These are phyloP conservation scores for Athene cunicularia DNA, from an alignment of 2,113 vertebrate genomes.

Conservation along the genomic window DNA sequence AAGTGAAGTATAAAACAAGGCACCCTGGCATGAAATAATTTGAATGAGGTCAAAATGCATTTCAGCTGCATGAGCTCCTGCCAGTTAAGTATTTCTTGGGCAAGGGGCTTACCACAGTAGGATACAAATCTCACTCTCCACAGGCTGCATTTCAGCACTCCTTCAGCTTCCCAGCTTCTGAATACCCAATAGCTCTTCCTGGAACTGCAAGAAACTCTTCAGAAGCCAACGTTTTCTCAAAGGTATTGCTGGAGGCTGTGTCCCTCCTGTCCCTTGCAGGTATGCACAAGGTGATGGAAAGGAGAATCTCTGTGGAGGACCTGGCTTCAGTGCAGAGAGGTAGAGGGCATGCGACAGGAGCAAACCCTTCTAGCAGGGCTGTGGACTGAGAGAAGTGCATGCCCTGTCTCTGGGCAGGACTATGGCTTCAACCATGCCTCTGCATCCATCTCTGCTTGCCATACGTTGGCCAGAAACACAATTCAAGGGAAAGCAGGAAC, in stretches of 20 bases:
- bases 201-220: neutral
- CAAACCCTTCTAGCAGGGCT: neutral
- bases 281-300: neutral
- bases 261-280: neutral
- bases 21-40: neutral
- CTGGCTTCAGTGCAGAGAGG: neutral
- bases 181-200: neutral
- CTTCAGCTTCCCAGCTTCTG: neutral
- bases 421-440: neutral
- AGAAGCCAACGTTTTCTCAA: neutral
- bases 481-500: neutral
- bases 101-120: neutral
- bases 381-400: neutral
- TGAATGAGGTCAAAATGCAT: neutral
- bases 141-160: neutral
- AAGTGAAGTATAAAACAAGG: neutral
- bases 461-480: neutral
- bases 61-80: neutral
- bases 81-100: neutral
- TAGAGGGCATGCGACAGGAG: neutral
- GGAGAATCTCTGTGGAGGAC: neutral
- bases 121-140: neutral
- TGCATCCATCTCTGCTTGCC: neutral
- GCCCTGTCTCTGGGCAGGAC: neutral
- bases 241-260: neutral